Evolutionary conservation across 92 coral and sea anemone genomes (phyloP).

Genomic region (Siderastrea radians): DNA sequence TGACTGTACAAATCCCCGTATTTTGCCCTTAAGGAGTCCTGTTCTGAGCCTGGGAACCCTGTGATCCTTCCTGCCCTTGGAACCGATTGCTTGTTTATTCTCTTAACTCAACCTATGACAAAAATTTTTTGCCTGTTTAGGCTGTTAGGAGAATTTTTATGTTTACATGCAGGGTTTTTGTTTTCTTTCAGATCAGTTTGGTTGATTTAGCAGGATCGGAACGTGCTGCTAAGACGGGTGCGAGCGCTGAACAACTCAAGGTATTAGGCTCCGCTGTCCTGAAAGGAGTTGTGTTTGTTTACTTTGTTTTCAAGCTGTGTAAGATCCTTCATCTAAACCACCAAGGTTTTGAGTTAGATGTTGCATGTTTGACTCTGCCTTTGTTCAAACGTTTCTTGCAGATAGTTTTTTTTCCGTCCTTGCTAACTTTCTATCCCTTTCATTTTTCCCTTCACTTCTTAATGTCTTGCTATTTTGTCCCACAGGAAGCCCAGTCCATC

Average conservation of each 20-base stretch:
- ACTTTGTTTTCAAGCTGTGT: not conserved
- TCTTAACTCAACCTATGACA: too few species aligned
- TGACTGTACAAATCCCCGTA: too few species aligned
- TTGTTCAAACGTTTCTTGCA: not conserved
- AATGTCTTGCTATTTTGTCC: not conserved
- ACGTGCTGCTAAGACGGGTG: conserved; percentile 95
- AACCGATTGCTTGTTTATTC: too few species aligned
- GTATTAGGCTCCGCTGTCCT: conserved; percentile 34
- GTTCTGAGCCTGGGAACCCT: too few species aligned
- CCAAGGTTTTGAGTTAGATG: too few species aligned
- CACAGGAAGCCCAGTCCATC: conserved; percentile 99
- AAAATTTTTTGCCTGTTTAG: too few species aligned
- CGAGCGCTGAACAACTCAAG: conserved; percentile 95
- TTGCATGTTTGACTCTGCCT: too few species aligned
- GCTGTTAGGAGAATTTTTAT: not conserved
- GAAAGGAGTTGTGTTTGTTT: not conserved
- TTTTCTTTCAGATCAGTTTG: conserved; percentile 82
- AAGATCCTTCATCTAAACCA: too few species aligned
- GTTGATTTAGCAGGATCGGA: conserved; percentile 99
- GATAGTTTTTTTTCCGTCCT: not conserved
- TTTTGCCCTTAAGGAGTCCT: too few species aligned
- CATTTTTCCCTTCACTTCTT: not conserved
- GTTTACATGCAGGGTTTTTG: not conserved
- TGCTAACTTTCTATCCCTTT: not conserved
- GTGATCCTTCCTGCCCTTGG: too few species aligned